Evolutionary conservation across 2,113 vertebrate genomes (phyloP).

Genomic region (Ceyx melanurus): DNA sequence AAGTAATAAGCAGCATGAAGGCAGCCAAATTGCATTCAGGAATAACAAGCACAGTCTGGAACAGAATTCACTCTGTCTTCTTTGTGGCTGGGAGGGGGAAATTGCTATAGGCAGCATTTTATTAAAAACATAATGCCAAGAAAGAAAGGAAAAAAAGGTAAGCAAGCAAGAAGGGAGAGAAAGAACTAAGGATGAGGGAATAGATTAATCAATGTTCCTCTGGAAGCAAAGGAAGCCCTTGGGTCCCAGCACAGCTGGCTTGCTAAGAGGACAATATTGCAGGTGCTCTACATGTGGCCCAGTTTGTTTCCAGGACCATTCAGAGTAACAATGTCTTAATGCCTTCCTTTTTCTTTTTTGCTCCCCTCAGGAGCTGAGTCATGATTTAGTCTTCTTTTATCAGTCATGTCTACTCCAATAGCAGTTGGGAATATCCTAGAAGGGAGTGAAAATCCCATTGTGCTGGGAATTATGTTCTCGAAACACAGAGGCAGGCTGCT

Average conservation of each 20-base stretch:
- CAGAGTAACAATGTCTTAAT: neutral
- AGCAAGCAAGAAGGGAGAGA: neutral
- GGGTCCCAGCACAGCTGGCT: neutral
- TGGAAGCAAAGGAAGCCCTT: neutral
- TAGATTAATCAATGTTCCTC: neutral
- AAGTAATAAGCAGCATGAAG: neutral
- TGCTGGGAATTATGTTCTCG: neutral
- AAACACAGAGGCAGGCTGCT: neutral
- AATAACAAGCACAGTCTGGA: conserved; percentile 16
- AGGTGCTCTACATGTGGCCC: neutral
- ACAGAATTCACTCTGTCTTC: neutral
- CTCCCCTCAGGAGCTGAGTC: neutral
- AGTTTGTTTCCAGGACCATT: neutral
- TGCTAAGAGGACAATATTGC: neutral
- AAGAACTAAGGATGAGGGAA: neutral
- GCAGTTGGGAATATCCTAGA: neutral
- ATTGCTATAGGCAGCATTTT: neutral
- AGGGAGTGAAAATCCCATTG: neutral
- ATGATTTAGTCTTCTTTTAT: neutral
- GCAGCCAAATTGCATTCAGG: neutral
- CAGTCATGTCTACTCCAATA: neutral
- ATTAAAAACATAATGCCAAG: neutral
- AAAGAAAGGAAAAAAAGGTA: neutral
- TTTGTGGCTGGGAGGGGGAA: neutral
- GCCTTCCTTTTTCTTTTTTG: neutral